These are phyloP conservation scores for Ptychadena robeensis DNA, from an alignment of 2,797 vertebrate genomes.

Conservation along the genomic window DNA sequence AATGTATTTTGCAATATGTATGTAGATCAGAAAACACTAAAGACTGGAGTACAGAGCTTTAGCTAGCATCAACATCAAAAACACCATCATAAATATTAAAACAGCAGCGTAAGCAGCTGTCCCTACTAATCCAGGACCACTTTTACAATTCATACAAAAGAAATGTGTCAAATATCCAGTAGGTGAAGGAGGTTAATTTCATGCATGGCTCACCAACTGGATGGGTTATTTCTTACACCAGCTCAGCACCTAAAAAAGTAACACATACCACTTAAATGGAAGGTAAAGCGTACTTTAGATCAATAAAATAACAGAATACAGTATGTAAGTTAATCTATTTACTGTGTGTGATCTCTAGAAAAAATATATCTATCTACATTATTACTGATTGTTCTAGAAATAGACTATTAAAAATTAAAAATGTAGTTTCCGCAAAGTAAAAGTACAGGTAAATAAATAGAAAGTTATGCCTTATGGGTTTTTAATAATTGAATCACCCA, in stretches of 20 bases:
- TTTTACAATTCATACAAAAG: conserved; percentile 49
- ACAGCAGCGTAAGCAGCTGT: conserved; percentile 2
- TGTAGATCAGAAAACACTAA: conserved; percentile 45
- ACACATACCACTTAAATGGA: background rate
- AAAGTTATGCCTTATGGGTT: too few relatives aligned
- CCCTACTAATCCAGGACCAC: conserved; percentile 26
- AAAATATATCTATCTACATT: too few relatives aligned
- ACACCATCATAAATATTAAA: conserved; percentile 45
- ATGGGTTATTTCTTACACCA: background rate
- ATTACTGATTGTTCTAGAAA: too few relatives aligned
- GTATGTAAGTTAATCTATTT: background rate
- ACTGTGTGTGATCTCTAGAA: too few relatives aligned
- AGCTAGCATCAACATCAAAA: conserved; percentile 37
- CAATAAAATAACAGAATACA: background rate
- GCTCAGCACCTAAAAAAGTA: background rate
- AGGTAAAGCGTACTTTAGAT: background rate
- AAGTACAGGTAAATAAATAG: too few relatives aligned
- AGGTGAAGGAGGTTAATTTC: conserved; percentile 37
- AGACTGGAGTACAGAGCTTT: conserved; percentile 9
- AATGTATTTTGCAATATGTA: conserved; percentile 52
- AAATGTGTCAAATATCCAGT: conserved; percentile 32
- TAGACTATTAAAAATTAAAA: too few relatives aligned
- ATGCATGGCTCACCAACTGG: background rate
- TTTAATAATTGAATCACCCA: too few relatives aligned
- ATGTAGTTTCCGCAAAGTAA: too few relatives aligned